phyloP scores from a whole-genome alignment of 1,140 invertebrate genomes.

The Brachionus paranguensis region DNA sequence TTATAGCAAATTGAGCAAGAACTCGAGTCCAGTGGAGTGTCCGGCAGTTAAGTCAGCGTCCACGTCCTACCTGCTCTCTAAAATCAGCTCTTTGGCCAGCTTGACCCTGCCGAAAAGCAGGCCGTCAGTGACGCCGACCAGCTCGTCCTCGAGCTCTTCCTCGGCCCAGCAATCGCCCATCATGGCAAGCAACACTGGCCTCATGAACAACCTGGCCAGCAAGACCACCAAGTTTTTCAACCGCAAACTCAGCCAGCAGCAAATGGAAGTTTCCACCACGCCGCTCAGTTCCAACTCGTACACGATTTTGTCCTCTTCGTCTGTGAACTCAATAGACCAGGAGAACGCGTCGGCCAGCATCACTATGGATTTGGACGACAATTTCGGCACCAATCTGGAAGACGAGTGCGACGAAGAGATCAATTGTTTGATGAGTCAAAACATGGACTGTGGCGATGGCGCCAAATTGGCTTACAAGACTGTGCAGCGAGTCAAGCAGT shows the following conservation, averaged over 20 bases:
- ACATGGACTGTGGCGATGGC: background rate
- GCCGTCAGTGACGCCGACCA: background rate
- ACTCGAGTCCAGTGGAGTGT: background rate
- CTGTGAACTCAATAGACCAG: slow-evolving; percentile 7
- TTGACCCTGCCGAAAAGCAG: background rate
- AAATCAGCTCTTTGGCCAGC: background rate
- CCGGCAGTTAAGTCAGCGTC: background rate
- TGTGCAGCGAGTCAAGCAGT: background rate
- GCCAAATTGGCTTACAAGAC: background rate
- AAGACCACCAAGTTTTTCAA: slow-evolving; percentile 27
- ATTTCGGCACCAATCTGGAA: background rate
- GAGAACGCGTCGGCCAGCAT: background rate
- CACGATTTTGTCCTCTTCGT: slow-evolving; percentile 4
- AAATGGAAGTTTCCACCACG: background rate
- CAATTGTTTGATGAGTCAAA: background rate
- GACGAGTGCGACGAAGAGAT: background rate
- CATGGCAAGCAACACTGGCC: background rate
- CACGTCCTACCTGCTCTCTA: slow-evolving; percentile 26
- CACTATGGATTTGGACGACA: background rate
- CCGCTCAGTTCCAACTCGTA: slow-evolving; percentile 3
- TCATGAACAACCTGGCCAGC: background rate
- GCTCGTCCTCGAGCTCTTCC: background rate
- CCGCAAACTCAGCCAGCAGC: background rate
- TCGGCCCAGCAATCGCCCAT: slow-evolving; percentile 8
- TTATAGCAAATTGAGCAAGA: slow-evolving; percentile 4